Conservation (phyloP, 2,888 invertebrate genomes). For the Melieria omissa region DNA sequence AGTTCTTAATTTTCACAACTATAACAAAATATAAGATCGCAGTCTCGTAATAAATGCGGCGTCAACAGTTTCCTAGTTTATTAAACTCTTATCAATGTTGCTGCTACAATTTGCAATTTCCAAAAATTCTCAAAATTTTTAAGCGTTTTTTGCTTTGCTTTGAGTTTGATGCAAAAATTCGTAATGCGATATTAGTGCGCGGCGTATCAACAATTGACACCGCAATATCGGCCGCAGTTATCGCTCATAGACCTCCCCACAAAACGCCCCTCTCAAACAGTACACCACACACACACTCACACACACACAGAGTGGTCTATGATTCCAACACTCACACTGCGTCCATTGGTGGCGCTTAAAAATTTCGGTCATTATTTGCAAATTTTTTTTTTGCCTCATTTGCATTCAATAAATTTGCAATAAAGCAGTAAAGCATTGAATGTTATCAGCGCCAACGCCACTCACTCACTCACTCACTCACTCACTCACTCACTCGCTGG, state of each 20-base stretch:
- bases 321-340: no score
- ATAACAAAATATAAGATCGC: background rate
- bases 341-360: no score
- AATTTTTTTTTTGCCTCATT: background rate
- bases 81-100: conserved; percentile 5
- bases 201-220: background rate
- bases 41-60: background rate
- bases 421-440: conserved; percentile 7
- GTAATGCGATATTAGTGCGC: background rate
- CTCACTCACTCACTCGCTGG: background rate
- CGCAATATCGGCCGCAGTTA: background rate
- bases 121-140: background rate
- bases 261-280: conserved; percentile 1
- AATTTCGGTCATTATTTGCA: no score
- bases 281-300: background rate
- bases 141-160: background rate
- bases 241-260: background rate
- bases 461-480: background rate
- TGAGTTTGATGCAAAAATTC: background rate
- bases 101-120: background rate
- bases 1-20: background rate
- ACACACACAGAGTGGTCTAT: no score
- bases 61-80: background rate
- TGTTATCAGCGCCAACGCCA: conserved; percentile 6
- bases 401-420: background rate